These are phyloP conservation scores for Drosophila ohnishii DNA, from an alignment of 1,140 invertebrate species.

Conservation along the genomic window DNA sequence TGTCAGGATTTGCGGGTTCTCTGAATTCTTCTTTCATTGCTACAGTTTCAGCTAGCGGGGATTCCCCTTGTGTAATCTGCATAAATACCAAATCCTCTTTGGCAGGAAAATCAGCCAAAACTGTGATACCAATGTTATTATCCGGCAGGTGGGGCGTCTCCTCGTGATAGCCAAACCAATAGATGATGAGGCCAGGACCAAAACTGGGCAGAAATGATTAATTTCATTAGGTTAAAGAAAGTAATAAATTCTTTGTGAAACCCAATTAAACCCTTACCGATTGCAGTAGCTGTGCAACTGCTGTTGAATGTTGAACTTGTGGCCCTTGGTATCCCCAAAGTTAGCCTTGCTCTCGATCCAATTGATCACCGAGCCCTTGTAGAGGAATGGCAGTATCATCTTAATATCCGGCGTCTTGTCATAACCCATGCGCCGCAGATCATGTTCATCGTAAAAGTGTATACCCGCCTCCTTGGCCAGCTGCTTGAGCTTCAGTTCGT, in stretches of 20 bases:
- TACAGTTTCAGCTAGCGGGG: background rate
- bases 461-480: conserved; percentile 86
- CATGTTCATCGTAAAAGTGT: conserved; percentile 91
- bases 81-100: conserved; percentile 79
- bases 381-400: conserved; percentile 93
- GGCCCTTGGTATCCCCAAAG: conserved; percentile 93
- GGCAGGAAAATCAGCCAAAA: conserved; percentile 86
- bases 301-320: conserved; percentile 92
- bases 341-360: conserved; percentile 99
- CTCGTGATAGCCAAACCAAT: conserved; percentile 97
- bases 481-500: conserved; percentile 88
- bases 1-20: background rate
- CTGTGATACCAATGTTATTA: conserved; percentile 86
- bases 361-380: conserved; percentile 93
- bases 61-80: conserved; percentile 38
- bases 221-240: too few species aligned
- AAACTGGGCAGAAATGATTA: conserved; percentile 85
- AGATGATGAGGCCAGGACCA: conserved; percentile 96
- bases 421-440: conserved; percentile 91
- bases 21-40: background rate
- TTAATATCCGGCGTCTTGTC: conserved; percentile 98
- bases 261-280: conserved; percentile 84
- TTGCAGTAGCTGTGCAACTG: conserved; percentile 97
- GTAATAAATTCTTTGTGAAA: too few species aligned
- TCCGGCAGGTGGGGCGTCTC: conserved; percentile 85